Base-by-base conservation (phyloP, 2,113 vertebrate genomes). In the Pungitius pungitius region DNA sequence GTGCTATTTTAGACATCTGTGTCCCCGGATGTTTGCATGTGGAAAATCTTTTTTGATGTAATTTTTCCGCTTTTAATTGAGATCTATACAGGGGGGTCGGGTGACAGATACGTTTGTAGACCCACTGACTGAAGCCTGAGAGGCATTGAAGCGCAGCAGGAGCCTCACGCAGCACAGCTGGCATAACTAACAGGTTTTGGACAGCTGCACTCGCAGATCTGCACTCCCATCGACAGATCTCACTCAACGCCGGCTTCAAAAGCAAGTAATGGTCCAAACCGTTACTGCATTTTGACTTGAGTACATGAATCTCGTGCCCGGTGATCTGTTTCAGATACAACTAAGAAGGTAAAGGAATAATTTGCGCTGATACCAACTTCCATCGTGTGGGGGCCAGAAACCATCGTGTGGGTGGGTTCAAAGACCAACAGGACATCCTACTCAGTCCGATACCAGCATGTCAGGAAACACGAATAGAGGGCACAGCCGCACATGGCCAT, bases 101-200 rank as follows among this genome's bases (percentile, higher is more conserved):
- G 26, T 20, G 47, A 49, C 40, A 45, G 24, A 30, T 26, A 59
- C 6, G 7, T 55, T 61, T 63, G 76, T 26, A 13, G 42, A 45
- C 13, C 0, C 56, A 39, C 24, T 62, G 76, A 58, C 66, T 71
- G 71, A 67, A 30, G 56, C 43, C 39, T 26, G 40, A 58, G 22
- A 67, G 61, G 56, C 56, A 54, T 12, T 58, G 62, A 45, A 67
- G 67, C 66, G 55, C 67, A 66, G 14, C 72, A 14, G 49, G 22
- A 73, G 57, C 69, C 11, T 69, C 62, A 27, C 35, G 54, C 35
- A 66, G 54, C 75, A 69, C 68, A 68, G 67, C 68, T 69, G 81
- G 49, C 43, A 45, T 61, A 66, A 61, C 61, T 47, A 18, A 30
- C 14, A 5, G 49, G 51, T 62, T 27, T 76, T 45, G 76, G 64